Conservation (phyloP, 2,888 invertebrate species). For the Xestia sexstrigata region DNA sequence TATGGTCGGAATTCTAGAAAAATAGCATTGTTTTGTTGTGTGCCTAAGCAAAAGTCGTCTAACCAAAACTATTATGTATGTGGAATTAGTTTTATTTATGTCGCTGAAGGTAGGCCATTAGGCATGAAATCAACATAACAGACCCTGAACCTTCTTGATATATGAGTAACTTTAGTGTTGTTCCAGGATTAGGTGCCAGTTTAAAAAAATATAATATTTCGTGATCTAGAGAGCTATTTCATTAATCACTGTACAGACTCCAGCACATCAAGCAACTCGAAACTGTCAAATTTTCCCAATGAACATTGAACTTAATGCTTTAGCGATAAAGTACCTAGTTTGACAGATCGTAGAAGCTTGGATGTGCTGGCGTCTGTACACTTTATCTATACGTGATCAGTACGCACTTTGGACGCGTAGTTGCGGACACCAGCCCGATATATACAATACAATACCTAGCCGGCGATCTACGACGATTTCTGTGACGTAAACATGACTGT, state of each 20-base stretch:
- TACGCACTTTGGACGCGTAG: neutral
- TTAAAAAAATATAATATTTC: neutral
- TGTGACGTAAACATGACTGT: slow-evolving; percentile 1
- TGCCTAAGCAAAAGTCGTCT: neutral
- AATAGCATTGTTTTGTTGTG: slow-evolving; percentile 4
- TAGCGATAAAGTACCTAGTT: no score
- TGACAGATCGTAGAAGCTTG: no score
- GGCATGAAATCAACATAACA: neutral
- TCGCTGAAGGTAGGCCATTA: neutral
- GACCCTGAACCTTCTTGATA: neutral
- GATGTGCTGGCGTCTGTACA: no score
- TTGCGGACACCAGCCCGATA: neutral
- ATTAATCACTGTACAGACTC: no score
- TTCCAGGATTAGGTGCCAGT: neutral
- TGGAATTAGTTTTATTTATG: neutral
- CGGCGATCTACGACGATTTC: slow-evolving; percentile 8
- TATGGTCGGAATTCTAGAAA: slow-evolving; percentile 20
- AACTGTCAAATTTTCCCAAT: no score
- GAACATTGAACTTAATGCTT: no score
- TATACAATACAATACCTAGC: neutral
- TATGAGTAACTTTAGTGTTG: neutral
- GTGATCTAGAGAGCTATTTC: neutral
- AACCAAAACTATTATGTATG: neutral
- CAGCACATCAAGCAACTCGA: no score
- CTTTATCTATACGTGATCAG: no score